Evolutionary conservation across 1,140 invertebrate genomes (phyloP).

Genomic region (Habropoda laboriosa): DNA sequence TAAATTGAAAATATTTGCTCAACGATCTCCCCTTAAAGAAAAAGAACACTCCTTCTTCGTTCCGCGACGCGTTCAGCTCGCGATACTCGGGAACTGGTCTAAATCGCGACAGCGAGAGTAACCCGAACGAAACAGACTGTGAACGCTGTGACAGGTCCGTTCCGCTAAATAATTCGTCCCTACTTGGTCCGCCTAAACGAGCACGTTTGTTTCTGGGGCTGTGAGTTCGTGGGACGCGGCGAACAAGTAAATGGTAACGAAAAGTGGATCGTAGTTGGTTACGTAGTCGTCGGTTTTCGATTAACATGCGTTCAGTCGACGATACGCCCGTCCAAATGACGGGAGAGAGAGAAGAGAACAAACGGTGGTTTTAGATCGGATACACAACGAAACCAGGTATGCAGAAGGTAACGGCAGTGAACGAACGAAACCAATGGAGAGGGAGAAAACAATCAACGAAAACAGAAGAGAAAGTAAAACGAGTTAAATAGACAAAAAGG

Average conservation of each 20-base stretch:
- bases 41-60: background rate
- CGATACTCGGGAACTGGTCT: background rate
- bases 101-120: background rate
- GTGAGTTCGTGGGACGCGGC: slow-evolving; percentile 5
- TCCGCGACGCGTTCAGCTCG: background rate
- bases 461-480: background rate
- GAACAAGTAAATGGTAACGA: slow-evolving; percentile 34
- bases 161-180: slow-evolving; percentile 38
- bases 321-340: background rate
- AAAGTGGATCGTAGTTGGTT: slow-evolving; percentile 27
- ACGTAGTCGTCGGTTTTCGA: slow-evolving; percentile 3
- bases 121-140: background rate
- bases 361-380: too few relatives aligned
- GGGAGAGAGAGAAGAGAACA: background rate
- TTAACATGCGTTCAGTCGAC: slow-evolving; percentile 28
- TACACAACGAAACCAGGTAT: background rate
- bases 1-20: background rate
- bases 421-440: background rate
- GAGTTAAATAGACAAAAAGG: background rate
- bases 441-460: background rate
- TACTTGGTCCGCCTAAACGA: background rate
- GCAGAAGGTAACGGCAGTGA: too few relatives aligned
- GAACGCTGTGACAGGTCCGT: slow-evolving; percentile 18
- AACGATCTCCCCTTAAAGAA: background rate
- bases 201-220: background rate